Evolutionary conservation across 1,140 invertebrate genomes (phyloP).

Genomic region (Hyposmocoma kahamanoa): DNA sequence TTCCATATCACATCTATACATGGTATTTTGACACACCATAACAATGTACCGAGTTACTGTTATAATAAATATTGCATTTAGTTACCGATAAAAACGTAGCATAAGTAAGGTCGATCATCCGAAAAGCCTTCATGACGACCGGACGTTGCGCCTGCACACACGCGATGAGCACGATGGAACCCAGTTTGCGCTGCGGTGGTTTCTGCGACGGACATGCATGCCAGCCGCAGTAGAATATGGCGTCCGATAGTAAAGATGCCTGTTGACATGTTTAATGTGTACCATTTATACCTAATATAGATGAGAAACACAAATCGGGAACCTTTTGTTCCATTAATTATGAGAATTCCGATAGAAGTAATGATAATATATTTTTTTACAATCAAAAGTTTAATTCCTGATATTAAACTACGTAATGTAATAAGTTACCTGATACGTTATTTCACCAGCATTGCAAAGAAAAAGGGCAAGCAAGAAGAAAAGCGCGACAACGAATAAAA

Average conservation of each 20-base stretch:
- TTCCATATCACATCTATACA: no score
- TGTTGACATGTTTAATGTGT: conserved; percentile 10
- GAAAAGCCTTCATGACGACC: conserved; percentile 55
- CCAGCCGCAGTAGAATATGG: conserved; percentile 59
- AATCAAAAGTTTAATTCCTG: not conserved
- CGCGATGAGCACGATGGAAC: conserved; percentile 40
- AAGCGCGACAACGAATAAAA: conserved; percentile 40
- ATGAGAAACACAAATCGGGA: no score
- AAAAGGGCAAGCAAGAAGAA: conserved; percentile 53
- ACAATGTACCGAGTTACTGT: no score
- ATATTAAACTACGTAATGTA: conserved; percentile 1
- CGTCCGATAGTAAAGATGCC: conserved; percentile 48
- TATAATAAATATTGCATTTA: no score
- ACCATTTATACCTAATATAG: no score
- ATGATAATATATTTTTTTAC: no score
- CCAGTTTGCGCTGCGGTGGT: conserved; percentile 34
- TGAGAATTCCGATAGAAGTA: no score
- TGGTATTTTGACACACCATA: no score
- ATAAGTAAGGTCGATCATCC: conserved; percentile 58
- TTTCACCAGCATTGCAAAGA: conserved; percentile 59
- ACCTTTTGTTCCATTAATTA: no score
- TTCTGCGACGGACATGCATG: conserved; percentile 31
- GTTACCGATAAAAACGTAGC: conserved; percentile 60
- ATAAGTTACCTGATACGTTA: conserved; percentile 51
- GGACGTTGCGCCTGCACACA: conserved; percentile 59